Evolutionary conservation across 2,888 invertebrate species (phyloP), one percentile per base, ranked within the genome.

Genomic region (Eudasyphora cyanicolor): DNA sequence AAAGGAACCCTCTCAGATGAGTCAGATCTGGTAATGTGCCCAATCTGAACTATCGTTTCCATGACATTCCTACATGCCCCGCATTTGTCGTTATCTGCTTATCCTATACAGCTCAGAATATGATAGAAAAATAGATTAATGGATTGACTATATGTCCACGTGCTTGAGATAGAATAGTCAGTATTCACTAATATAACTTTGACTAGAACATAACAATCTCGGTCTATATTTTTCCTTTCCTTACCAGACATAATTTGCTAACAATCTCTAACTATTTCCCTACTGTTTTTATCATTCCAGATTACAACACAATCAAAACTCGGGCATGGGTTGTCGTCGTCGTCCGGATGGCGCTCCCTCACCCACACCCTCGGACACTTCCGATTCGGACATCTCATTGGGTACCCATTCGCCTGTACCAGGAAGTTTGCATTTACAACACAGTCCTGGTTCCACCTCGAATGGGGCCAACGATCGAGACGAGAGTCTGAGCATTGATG

Each of bases 331-430:
- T 32, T 89, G 91, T 29, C 89, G 90, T 70, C 89, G 91, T 21
- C 88, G 92, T 70, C 89, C 90, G 5, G 92, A 92, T 51, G 91
- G 90, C 14, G 90, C 88, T 1, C 89, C 91, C 14, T 92, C 92
- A 24, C 92, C 92, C 2, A 90, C 90, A 35, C 91, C 92, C 51
- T 92, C 92, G 67, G 92, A 92, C 69, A 92, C 91, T 69, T 92
- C 92, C 24, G 92, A 92, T 76, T 92, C 92, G 83, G 92, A 92
- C 85, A 92, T 92, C 85, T 92, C 92, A 12, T 86, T 92, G 76
- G 92, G 92, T 49, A 92, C 92, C 8, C 92, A 92, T 84, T 92
- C 92, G 51, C 92, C 92, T 8, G 92, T 92, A 85, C 92, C 92
- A 77, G 91, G 90, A 86, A 92, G 91, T 84, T 86, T 92, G 79